Conservation (phyloP, 1,140 invertebrate species). For the Platyscapa corneri region DNA sequence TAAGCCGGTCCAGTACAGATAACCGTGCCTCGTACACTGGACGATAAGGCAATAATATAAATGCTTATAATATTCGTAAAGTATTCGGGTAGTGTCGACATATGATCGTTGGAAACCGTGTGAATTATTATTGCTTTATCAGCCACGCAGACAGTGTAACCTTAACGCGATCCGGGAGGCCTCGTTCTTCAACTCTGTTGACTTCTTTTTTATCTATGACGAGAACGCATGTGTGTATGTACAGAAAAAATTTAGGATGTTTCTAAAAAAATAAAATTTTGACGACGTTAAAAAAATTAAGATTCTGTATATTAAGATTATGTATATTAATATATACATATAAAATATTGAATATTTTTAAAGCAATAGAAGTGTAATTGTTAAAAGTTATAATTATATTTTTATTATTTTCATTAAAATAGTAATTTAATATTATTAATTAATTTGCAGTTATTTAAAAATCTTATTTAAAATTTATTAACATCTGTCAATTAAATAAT, state of each 20-base stretch:
- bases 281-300: not conserved
- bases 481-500: too few species aligned
- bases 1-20: conserved; percentile 10
- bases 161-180: conserved; percentile 29
- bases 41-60: not conserved
- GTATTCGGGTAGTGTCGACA: not conserved
- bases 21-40: not conserved
- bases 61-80: not conserved
- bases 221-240: not conserved
- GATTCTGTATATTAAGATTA: too few species aligned
- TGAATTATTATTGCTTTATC: conserved; percentile 26
- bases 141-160: not conserved
- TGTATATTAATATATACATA: too few species aligned
- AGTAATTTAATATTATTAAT: not conserved
- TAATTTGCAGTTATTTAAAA: not conserved
- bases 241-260: conserved; percentile 39
- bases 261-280: not conserved
- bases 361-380: not conserved
- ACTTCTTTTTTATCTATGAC: conserved; percentile 18
- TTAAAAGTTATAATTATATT: too few species aligned
- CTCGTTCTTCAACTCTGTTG: conserved; percentile 4
- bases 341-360: not conserved
- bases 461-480: too few species aligned
- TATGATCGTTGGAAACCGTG: not conserved
- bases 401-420: too few species aligned